Evolutionary conservation across 2,797 vertebrate genomes (phyloP).

Genomic region (Ara ararauna): DNA sequence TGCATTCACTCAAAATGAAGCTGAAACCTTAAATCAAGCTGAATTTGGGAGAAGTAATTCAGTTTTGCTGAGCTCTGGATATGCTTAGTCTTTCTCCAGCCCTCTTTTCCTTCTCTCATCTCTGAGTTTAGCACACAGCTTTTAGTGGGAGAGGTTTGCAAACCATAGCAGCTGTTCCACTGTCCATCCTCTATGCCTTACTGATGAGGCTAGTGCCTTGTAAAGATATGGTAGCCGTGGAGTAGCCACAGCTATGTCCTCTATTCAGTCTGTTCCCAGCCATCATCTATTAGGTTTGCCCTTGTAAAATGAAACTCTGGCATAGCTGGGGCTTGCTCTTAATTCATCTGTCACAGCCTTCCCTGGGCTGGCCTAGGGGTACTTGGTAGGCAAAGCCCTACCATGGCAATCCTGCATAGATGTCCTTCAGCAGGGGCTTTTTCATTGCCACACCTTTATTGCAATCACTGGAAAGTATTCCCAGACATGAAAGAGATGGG

Average conservation of each 20-base stretch:
- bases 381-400: neutral
- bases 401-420: neutral
- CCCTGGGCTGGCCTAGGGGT: neutral
- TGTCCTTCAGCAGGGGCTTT: neutral
- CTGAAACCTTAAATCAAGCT: constrained; percentile 11
- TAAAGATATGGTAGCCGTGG: neutral
- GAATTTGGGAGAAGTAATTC: neutral
- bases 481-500: neutral
- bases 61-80: constrained; percentile 32
- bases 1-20: neutral
- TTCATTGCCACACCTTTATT: neutral
- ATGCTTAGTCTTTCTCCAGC: neutral
- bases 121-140: fast-evolving
- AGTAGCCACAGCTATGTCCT: neutral
- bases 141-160: neutral
- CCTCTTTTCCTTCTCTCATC: neutral
- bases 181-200: neutral
- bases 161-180: neutral
- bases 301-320: neutral
- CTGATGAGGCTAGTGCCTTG: neutral
- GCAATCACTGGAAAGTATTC: constrained; percentile 7
- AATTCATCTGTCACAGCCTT: neutral
- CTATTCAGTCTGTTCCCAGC: neutral
- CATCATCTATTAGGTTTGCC: neutral
- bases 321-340: neutral